Percentiles rank a stretch among this genome's conserved stretches.
Conservation (phyloP, 1,140 invertebrate genomes). For the Nephila pilipes region DNA sequence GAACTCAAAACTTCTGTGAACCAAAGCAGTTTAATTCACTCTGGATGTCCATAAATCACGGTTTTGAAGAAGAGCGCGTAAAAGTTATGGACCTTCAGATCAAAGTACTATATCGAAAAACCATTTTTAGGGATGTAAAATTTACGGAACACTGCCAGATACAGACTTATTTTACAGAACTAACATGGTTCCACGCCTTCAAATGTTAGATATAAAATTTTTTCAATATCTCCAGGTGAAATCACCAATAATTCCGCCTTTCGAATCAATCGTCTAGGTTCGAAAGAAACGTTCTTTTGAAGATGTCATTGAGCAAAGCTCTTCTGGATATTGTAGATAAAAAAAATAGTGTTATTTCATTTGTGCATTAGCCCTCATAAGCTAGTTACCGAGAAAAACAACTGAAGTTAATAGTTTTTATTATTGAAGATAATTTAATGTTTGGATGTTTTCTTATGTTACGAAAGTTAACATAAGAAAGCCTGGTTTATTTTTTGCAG, state of each 20-base stretch:
- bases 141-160: not conserved
- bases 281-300: not conserved
- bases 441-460: too few relatives aligned
- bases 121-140: not conserved
- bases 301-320: not conserved
- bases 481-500: too few relatives aligned
- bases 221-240: not conserved
- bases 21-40: not conserved
- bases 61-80: not conserved
- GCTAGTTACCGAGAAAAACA: too few relatives aligned
- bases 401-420: too few relatives aligned
- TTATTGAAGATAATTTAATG: too few relatives aligned
- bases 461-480: too few relatives aligned
- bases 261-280: not conserved
- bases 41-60: not conserved
- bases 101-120: not conserved
- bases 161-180: not conserved
- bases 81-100: not conserved
- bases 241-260: not conserved
- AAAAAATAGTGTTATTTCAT: too few relatives aligned
- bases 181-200: not conserved
- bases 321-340: not conserved
- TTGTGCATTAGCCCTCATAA: too few relatives aligned
- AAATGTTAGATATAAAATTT: not conserved
- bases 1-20: not conserved